Evolutionary conservation across 1,140 invertebrate genomes (phyloP), one percentile per base, ranked within the genome.

Genomic region (Mycetomoellerius zeteki): DNA sequence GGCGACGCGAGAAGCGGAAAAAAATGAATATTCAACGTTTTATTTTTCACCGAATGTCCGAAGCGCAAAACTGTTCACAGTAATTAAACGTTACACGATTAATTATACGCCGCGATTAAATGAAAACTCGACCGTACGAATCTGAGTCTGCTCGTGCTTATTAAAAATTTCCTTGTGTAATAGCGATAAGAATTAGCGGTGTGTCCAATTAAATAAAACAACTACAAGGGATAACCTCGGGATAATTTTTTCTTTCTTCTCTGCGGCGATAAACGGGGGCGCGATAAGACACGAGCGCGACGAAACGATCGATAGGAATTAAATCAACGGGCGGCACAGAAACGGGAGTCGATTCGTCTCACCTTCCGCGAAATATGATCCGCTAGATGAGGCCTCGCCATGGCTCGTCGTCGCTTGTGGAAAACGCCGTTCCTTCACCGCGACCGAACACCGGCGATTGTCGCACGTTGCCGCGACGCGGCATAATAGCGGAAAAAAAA

Each of bases 221-320:
- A 43, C 37, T 43, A 10, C 10, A 43, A 8, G 8, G 37, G 2
- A 43, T 43, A 10, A 43, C 37, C 37, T 43, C 8, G 8, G 8
- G 8, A 43, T 10, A 12, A 50, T 50, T 21, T n/a, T 56, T 56
- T 56, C n/a, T 7, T 56, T 56, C 7, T n/a, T n/a, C 47, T n/a
- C 12, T 8, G 8, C 52, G 69, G 6, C 60, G 37, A 65, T 77
- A 77, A 65, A 52, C 47, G 54, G 24, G 27, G 14, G 10, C 56
- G 21, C 82, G 82, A 85, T 85, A 85, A 85, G 82, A 64, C 21
- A 54, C 16, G 60, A 60, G 54, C 69, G 47, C 58, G 73, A 62
- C 82, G n/a, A 64, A 78, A 77, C 50, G 60, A 85, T 78, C 71
- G 73, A 85, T 85, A 64, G 82, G 2, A 56, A 85, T 77, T 85